These are phyloP conservation scores for Drosophila multiciliata DNA, from an alignment of 2,888 invertebrate species.

Conservation along the genomic window DNA sequence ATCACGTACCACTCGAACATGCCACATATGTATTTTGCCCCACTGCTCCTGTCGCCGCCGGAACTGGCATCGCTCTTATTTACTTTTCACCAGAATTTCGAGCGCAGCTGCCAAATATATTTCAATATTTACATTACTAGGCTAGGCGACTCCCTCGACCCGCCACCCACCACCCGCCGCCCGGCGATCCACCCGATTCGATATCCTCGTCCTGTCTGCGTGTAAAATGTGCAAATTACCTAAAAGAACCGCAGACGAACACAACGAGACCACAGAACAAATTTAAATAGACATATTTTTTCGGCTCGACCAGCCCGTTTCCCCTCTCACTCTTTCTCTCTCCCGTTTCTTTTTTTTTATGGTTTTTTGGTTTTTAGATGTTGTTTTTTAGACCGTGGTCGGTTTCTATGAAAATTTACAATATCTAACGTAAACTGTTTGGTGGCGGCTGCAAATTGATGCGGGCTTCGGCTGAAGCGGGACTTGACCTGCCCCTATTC, in stretches of 20 bases:
- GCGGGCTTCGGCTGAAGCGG: constrained; percentile 52
- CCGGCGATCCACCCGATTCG: constrained; percentile 36
- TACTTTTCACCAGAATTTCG: constrained; percentile 75
- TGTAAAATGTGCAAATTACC: constrained; percentile 82
- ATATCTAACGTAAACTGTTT: constrained; percentile 76
- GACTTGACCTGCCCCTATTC: neutral
- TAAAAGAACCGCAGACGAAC: constrained; percentile 82
- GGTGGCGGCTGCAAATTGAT: constrained; percentile 69
- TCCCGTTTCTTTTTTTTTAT: constrained; percentile 49
- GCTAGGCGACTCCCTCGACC: neutral
- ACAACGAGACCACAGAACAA: constrained; percentile 81
- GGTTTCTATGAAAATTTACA: constrained; percentile 59
- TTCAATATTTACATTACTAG: constrained; percentile 78
- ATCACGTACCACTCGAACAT: constrained; percentile 63
- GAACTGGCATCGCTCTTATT: constrained; percentile 64
- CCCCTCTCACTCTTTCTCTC: neutral
- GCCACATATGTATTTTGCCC: constrained; percentile 57
- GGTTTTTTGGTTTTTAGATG: constrained; percentile 60
- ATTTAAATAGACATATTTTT: constrained; percentile 80
- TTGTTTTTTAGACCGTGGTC: constrained; percentile 55
- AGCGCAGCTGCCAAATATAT: constrained; percentile 80
- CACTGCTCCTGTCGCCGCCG: constrained; percentile 23
- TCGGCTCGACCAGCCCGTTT: constrained; percentile 51
- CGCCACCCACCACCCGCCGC: neutral
- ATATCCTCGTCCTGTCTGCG: constrained; percentile 63